phyloP scores from a whole-genome alignment of 2,888 invertebrate species.

The Athalia rosae region DNA sequence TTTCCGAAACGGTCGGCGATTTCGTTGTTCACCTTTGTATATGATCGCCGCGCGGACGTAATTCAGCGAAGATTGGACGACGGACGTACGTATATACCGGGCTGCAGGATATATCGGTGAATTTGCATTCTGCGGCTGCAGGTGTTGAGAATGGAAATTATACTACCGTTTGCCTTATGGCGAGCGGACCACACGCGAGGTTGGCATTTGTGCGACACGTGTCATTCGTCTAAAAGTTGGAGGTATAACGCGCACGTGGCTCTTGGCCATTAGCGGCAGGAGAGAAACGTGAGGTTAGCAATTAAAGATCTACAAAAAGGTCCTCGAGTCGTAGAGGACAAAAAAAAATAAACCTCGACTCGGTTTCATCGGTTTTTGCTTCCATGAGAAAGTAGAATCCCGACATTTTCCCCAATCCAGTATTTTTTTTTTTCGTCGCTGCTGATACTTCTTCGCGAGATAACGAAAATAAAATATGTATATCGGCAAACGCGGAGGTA shows the following conservation, averaged over 20 bases:
- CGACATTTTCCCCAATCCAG: too few relatives aligned
- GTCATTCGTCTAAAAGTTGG: conserved; percentile 28
- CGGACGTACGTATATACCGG: neutral
- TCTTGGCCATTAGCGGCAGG: conserved; percentile 15
- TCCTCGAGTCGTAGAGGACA: neutral
- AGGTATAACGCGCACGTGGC: conserved; percentile 27
- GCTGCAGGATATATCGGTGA: too few relatives aligned
- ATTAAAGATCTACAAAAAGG: conserved; percentile 10
- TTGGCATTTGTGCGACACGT: conserved; percentile 35
- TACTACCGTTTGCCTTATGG: neutral
- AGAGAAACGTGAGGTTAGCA: conserved; percentile 14
- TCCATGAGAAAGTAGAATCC: too few relatives aligned
- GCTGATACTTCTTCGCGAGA: neutral
- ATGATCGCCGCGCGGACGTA: neutral
- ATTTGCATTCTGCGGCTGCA: conserved; percentile 6
- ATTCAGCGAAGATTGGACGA: neutral
- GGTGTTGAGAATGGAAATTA: conserved; percentile 13
- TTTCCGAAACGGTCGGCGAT: neutral
- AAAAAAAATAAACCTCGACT: neutral
- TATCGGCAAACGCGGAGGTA: conserved; percentile 3
- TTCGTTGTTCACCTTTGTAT: neutral
- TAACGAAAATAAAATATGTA: conserved; percentile 1
- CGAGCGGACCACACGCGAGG: conserved; percentile 24
- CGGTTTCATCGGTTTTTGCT: conserved; percentile 1
- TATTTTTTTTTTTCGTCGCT: neutral